Evolutionary conservation across 2,113 vertebrate genomes (phyloP).

Genomic region (Aphelocoma coerulescens): DNA sequence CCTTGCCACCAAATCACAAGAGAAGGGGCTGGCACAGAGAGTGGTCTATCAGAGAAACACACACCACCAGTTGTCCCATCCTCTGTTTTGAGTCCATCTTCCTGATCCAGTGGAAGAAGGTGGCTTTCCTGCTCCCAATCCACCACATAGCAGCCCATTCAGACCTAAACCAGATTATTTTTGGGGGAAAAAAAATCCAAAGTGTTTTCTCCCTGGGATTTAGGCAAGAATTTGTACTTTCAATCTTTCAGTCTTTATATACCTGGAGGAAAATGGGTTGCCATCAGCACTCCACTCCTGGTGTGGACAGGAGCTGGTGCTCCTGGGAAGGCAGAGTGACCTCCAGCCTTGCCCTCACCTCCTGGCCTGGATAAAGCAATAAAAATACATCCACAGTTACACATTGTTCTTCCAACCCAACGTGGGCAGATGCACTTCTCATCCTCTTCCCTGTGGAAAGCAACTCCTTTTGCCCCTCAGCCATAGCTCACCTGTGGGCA

Average conservation of each 20-base stretch:
- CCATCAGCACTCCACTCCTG: not conserved
- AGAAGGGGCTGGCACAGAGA: not conserved
- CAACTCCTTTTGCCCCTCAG: not conserved
- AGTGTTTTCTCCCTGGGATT: not conserved
- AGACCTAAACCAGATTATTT: not conserved
- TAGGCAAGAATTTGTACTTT: not conserved
- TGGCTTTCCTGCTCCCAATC: not conserved
- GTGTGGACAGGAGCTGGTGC: not conserved
- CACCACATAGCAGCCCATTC: fast-evolving
- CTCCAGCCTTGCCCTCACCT: not conserved
- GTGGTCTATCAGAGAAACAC: not conserved
- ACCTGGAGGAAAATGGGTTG: not conserved
- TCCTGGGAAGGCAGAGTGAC: not conserved
- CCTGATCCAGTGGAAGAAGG: not conserved
- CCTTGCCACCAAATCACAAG: not conserved
- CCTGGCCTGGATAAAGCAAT: not conserved
- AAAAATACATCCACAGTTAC: not conserved
- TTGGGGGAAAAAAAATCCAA: not conserved
- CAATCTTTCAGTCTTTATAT: not conserved
- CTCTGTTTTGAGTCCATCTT: not conserved
- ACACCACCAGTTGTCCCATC: not conserved
- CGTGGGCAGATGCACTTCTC: not conserved
- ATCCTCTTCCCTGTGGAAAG: not conserved
- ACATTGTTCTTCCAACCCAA: not conserved
- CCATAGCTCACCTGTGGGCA: not conserved